Percentiles rank a stretch among this genome's conserved stretches.
phyloP scores from a whole-genome alignment of 2,113 vertebrate genomes.

The Myotis brandtii region DNA sequence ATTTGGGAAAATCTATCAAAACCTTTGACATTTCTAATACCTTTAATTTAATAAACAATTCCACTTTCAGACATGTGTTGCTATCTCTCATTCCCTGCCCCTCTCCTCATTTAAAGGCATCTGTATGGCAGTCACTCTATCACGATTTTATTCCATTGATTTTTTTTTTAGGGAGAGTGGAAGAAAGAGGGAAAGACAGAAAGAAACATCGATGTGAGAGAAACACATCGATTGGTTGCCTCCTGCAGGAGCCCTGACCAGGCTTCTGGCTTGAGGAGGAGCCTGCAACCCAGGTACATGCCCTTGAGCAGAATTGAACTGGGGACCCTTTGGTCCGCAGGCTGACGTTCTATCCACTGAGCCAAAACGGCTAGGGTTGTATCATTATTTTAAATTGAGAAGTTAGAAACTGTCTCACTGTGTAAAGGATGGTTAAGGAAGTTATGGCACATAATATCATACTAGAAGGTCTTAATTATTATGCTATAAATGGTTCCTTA shows the following conservation, averaged over 20 bases:
- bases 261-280: no score
- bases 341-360: no score
- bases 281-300: no score
- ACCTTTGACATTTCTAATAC: background rate
- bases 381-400: background rate
- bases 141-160: background rate
- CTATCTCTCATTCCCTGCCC: background rate
- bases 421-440: background rate
- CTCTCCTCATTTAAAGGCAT: background rate
- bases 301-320: no score
- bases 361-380: no score
- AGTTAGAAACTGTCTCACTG: background rate
- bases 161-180: no score
- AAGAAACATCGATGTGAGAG: no score
- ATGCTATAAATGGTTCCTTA: background rate
- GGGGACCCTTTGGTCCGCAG: no score
- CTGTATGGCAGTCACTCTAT: background rate
- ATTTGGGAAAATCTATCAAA: background rate
- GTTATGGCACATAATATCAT: background rate
- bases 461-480: background rate
- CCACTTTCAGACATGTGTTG: background rate
- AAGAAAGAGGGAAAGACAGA: no score
- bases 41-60: slow-evolving; percentile 13
- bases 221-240: no score
- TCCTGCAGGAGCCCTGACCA: no score